Percentiles rank a stretch among this genome's conserved stretches.
Conservation (phyloP, 2,113 vertebrate genomes). For the Porphyrio hochstetteri region DNA sequence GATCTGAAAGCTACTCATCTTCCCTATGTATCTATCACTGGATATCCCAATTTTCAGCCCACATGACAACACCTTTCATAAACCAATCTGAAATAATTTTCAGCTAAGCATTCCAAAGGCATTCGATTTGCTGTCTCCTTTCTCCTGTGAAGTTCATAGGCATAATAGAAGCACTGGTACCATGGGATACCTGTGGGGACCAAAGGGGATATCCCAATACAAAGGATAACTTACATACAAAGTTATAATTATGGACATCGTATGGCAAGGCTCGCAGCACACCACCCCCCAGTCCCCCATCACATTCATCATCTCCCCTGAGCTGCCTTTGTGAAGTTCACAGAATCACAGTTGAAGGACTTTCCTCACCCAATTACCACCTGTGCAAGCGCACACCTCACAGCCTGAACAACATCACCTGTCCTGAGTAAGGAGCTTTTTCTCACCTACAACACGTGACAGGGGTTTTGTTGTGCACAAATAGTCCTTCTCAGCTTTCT, state of each 20-base stretch:
- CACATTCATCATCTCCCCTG: neutral
- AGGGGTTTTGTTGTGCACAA: neutral
- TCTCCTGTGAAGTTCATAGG: neutral
- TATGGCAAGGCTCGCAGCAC: neutral
- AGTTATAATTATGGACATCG: neutral
- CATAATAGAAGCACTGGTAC: neutral
- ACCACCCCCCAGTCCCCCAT: rapidly evolving
- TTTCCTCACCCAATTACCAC: neutral
- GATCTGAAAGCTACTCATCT: neutral
- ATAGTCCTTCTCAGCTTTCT: neutral
- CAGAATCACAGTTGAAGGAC: no score
- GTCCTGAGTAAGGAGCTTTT: neutral
- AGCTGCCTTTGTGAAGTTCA: neutral
- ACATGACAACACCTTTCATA: neutral
- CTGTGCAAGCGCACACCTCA: rapidly evolving
- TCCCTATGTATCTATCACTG: neutral
- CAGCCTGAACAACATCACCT: neutral
- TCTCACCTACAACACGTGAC: neutral
- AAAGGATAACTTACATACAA: neutral
- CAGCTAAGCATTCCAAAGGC: neutral
- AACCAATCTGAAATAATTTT: neutral
- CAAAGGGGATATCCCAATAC: neutral
- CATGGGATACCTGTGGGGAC: neutral
- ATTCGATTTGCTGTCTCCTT: neutral
- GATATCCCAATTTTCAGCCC: neutral